Conservation (phyloP, 64 coral and sea anemone genomes). For the Montipora capricornis region DNA sequence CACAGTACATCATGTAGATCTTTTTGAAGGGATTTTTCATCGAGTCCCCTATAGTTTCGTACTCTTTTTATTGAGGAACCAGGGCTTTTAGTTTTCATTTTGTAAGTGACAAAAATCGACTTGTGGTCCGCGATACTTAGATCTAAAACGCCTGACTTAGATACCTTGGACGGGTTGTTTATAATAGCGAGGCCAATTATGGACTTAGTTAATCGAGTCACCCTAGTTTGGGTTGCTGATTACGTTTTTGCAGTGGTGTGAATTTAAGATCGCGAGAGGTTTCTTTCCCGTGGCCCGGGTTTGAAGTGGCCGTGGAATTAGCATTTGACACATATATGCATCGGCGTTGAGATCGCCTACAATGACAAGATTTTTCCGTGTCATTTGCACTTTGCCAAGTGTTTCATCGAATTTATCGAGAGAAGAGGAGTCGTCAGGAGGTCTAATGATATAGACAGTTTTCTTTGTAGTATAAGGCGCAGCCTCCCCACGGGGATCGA, state of each 20-base stretch:
- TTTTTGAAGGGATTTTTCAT: neutral
- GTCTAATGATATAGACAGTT: too few relatives aligned
- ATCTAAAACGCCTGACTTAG: too few relatives aligned
- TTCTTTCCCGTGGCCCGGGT: neutral
- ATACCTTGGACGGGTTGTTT: too few relatives aligned
- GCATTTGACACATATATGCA: neutral
- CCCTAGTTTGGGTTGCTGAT: neutral
- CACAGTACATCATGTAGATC: neutral
- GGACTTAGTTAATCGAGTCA: too few relatives aligned
- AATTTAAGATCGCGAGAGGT: neutral
- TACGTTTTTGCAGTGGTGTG: slow-evolving; percentile 4
- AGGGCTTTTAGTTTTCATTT: neutral
- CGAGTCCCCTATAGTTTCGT: neutral
- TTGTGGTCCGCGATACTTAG: too few relatives aligned
- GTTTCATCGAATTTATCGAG: too few relatives aligned
- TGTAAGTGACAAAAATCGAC: too few relatives aligned
- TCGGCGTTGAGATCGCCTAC: neutral
- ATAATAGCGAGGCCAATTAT: too few relatives aligned
- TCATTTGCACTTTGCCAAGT: too few relatives aligned
- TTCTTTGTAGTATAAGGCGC: too few relatives aligned
- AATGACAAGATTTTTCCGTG: neutral
- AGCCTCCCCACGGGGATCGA: too few relatives aligned
- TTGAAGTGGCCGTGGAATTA: neutral
- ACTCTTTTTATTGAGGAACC: neutral
- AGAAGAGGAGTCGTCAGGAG: neutral